These are phyloP conservation scores for Falco punctatus DNA, from an alignment of 2,113 vertebrate genomes.

Conservation along the genomic window DNA sequence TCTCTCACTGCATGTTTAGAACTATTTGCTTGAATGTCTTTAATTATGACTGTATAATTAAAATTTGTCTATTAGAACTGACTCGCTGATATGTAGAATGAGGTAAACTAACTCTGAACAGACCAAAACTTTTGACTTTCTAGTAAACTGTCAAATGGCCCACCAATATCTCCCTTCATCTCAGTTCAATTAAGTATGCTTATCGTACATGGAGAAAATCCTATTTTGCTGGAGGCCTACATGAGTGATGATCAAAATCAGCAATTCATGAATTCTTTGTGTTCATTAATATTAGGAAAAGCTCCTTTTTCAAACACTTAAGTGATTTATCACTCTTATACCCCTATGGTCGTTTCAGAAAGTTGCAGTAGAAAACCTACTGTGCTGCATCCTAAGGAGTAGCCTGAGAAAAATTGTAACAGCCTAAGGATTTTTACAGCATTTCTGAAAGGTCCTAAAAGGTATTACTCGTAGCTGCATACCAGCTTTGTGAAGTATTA, in stretches of 20 bases:
- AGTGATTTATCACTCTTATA: background rate
- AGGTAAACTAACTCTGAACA: background rate
- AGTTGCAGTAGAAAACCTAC: background rate
- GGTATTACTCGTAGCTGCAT: background rate
- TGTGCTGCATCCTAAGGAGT: background rate
- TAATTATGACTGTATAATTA: background rate
- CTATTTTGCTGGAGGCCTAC: background rate
- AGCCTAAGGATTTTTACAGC: background rate
- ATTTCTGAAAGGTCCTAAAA: conserved; percentile 22
- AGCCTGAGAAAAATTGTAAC: background rate
- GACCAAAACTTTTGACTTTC: background rate
- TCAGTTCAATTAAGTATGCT: background rate
- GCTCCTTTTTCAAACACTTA: background rate
- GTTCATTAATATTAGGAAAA: background rate
- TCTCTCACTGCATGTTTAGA: background rate
- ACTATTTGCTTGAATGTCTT: background rate
- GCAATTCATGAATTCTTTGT: background rate
- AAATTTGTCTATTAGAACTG: background rate
- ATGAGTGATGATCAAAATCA: background rate
- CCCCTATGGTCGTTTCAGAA: background rate
- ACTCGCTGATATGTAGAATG: background rate
- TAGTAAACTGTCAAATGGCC: background rate
- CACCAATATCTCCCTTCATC: background rate
- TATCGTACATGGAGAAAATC: background rate
- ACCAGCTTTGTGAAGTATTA: conserved; percentile 16